phyloP scores from a whole-genome alignment of 1,140 invertebrate genomes.

The Meloidogyne chitwoodi region DNA sequence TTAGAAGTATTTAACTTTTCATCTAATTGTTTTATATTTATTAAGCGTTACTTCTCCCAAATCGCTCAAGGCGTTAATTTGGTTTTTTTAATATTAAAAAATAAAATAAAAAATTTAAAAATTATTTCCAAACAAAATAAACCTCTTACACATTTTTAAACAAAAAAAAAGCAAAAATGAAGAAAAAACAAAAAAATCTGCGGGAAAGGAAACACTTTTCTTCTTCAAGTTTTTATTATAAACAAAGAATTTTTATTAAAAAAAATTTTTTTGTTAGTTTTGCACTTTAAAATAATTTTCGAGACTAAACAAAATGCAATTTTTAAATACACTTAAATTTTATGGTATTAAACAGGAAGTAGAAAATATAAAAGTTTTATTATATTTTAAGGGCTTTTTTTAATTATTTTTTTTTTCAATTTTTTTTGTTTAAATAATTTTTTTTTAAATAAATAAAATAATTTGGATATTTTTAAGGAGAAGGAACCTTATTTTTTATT shows the following conservation, averaged over 20 bases:
- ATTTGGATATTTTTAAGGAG: neutral
- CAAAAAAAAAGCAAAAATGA: neutral
- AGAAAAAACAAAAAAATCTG: neutral
- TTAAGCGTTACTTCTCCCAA: neutral
- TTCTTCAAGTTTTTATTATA: neutral
- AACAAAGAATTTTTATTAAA: neutral
- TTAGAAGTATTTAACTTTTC: neutral
- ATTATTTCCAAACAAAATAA: neutral
- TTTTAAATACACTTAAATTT: neutral
- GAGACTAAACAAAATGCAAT: neutral
- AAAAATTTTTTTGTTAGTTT: neutral
- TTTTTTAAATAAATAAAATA: neutral
- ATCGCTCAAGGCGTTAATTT: neutral
- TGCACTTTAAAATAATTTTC: neutral
- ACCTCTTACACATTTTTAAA: neutral
- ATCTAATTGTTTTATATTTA: neutral
- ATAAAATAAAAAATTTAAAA: neutral
- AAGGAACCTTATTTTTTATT: neutral
- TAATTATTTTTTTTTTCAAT: neutral
- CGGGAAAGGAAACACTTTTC: neutral
- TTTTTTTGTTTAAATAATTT: neutral
- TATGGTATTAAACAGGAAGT: neutral
- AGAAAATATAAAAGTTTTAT: neutral
- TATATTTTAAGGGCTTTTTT: neutral
- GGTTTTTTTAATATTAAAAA: neutral